Evolutionary conservation across 2,113 vertebrate species (phyloP).

Genomic region (Salvelinus sp.): DNA sequence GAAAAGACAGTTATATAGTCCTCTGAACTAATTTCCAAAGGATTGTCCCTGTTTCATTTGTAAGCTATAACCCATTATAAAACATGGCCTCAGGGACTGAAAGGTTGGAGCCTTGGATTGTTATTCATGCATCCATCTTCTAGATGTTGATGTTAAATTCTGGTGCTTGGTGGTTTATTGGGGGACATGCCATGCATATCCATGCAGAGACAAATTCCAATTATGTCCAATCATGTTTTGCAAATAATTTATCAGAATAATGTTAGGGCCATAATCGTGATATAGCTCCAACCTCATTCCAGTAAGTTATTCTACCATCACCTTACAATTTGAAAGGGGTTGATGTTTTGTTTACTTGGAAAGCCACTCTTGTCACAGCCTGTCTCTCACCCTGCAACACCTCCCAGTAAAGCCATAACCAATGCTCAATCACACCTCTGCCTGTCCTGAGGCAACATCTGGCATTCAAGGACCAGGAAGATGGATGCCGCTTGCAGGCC

Average conservation of each 20-base stretch:
- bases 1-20: no score
- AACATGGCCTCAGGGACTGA: background rate
- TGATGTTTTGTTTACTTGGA: constrained; percentile 15
- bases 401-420: constrained; percentile 11
- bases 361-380: constrained; percentile 1
- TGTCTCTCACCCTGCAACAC: constrained; percentile 15
- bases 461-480: constrained; percentile 3
- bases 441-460: constrained; percentile 11
- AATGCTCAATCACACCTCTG: constrained; percentile 20
- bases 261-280: background rate
- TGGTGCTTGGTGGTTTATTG: background rate
- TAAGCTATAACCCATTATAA: no score
- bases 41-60: no score
- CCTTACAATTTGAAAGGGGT: background rate
- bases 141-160: background rate
- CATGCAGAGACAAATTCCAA: background rate
- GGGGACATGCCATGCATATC: background rate
- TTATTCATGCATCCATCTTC: background rate
- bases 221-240: background rate
- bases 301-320: background rate
- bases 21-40: no score
- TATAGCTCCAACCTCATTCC: background rate
- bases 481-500: constrained; percentile 16
- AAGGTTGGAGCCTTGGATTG: background rate
- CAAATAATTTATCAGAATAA: background rate